These are phyloP conservation scores for Acheta domesticus DNA, from an alignment of 2,888 invertebrate genomes.

Conservation along the genomic window DNA sequence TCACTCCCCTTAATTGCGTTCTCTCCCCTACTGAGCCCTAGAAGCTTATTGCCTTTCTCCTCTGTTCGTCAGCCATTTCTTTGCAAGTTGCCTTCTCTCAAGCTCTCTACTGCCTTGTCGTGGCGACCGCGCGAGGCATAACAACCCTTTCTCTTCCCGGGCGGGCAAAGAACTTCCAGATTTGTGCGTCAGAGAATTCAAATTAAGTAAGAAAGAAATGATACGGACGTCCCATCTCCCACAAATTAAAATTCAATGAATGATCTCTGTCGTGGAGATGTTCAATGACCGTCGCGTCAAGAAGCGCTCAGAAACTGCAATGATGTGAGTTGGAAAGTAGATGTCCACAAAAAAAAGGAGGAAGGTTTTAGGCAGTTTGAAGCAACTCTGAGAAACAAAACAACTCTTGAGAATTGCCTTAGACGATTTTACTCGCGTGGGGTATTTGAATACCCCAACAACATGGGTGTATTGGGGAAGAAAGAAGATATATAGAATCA, in stretches of 20 bases:
- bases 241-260: background rate
- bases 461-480: too few relatives aligned
- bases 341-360: too few relatives aligned
- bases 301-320: too few relatives aligned
- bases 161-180: background rate
- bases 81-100: background rate
- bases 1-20: background rate
- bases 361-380: too few relatives aligned
- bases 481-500: too few relatives aligned
- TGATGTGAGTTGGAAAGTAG: too few relatives aligned
- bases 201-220: background rate
- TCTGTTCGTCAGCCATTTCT: background rate
- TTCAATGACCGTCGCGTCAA: too few relatives aligned
- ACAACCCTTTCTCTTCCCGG: background rate
- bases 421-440: too few relatives aligned
- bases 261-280: background rate
- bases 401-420: too few relatives aligned
- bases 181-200: background rate
- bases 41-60: background rate
- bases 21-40: background rate
- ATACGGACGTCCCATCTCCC: background rate
- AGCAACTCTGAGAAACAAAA: too few relatives aligned
- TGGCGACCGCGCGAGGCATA: background rate
- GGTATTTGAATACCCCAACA: too few relatives aligned
- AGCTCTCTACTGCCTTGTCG: background rate